A percentile compares a stretch with the other conserved stretches of the same genome.
Evolutionary conservation across 2,113 vertebrate species (phyloP).

Genomic region (Tragelaphus scriptus): DNA sequence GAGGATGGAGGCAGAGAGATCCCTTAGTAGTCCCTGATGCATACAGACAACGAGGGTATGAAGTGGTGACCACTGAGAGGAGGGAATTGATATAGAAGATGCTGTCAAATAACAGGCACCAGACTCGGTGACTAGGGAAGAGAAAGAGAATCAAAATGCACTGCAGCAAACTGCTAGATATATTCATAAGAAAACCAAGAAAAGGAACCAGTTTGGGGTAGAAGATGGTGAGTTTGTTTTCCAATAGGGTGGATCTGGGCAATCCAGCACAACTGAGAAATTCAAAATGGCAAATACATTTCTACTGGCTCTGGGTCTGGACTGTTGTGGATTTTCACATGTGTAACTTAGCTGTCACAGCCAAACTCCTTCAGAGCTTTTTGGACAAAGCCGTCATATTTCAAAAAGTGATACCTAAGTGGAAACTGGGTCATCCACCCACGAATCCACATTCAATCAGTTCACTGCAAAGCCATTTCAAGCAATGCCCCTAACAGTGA

Average conservation of each 20-base stretch:
- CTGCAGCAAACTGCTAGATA: background rate
- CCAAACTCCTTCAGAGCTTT: background rate
- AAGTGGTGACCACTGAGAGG: background rate
- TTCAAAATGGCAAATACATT: background rate
- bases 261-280: background rate
- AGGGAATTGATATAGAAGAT: background rate
- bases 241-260: background rate
- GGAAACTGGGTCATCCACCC: background rate
- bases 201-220: background rate
- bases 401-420: background rate
- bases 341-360: constrained; percentile 28
- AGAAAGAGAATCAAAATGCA: background rate
- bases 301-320: background rate
- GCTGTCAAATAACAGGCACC: background rate
- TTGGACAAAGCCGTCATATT: background rate
- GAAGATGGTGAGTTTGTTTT: background rate
- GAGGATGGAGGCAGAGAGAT: background rate
- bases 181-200: background rate
- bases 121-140: background rate
- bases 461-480: background rate
- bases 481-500: background rate
- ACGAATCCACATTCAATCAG: background rate
- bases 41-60: background rate
- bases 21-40: background rate
- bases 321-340: constrained; percentile 33